Conservation (phyloP, 2,113 vertebrate genomes). For the Nothoprocta pentlandii region DNA sequence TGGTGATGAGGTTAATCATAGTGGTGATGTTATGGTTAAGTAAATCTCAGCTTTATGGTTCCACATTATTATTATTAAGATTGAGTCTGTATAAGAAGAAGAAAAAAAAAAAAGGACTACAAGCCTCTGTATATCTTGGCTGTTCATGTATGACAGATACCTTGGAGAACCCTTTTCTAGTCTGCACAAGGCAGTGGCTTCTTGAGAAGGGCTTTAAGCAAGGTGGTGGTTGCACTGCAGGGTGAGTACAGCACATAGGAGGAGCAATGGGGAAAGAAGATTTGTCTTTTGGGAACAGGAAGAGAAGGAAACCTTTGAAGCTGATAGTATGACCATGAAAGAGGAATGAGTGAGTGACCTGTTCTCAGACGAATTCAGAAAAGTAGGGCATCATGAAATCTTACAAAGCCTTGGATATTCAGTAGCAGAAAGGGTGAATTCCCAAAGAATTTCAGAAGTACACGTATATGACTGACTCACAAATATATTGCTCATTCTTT, state of each 20-base stretch:
- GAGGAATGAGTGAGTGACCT: fast-evolving
- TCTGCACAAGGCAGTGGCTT: not conserved
- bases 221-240: fast-evolving
- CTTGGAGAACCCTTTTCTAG: not conserved
- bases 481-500: not conserved
- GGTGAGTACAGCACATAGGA: fast-evolving
- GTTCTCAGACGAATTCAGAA: not conserved
- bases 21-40: not conserved
- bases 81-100: not conserved
- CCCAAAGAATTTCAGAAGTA: not conserved
- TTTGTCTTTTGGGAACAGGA: fast-evolving
- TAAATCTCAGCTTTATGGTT: not conserved
- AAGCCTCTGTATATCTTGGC: not conserved
- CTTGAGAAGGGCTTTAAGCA: not conserved
- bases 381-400: not conserved
- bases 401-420: not conserved
- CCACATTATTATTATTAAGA: not conserved
- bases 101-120: not conserved
- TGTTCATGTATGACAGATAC: not conserved
- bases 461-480: not conserved
- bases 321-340: not conserved
- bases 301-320: not conserved
- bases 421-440: not conserved
- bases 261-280: not conserved
- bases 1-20: not conserved